A percentile compares a stretch with the other conserved stretches of the same genome.
These are phyloP conservation scores for Apteryx owenii DNA, from an alignment of 2,113 vertebrate species.

Conservation along the genomic window DNA sequence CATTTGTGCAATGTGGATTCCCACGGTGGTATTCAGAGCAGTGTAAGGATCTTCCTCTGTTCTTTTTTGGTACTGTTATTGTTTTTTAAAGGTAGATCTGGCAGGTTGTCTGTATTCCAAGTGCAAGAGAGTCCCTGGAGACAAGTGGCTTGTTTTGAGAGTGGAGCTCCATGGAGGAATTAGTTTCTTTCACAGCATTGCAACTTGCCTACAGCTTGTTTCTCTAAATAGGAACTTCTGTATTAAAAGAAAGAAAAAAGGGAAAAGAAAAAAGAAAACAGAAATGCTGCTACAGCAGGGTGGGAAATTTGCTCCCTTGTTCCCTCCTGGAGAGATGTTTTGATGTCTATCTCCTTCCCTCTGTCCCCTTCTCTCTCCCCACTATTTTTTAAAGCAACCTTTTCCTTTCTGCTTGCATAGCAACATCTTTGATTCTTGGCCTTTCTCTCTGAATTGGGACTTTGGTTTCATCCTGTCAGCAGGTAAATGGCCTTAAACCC, in stretches of 20 bases:
- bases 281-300: not conserved
- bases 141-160: constrained; percentile 34
- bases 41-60: not conserved
- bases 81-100: constrained; percentile 54
- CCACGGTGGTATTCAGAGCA: constrained; percentile 27
- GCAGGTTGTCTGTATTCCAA: constrained; percentile 36
- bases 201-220: not conserved
- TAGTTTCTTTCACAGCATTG: not conserved
- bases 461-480: constrained; percentile 81
- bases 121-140: not conserved
- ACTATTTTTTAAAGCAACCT: constrained; percentile 49
- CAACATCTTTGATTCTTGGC: constrained; percentile 88
- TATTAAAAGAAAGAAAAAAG: not conserved
- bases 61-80: constrained; percentile 8
- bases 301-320: constrained; percentile 74
- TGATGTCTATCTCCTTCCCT: constrained; percentile 64
- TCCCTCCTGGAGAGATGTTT: constrained; percentile 73
- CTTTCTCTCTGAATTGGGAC: constrained; percentile 82
- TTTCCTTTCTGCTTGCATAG: constrained; percentile 82
- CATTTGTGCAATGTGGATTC: not conserved
- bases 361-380: not conserved
- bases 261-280: not conserved
- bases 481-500: constrained; percentile 83
- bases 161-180: constrained; percentile 3
- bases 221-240: not conserved